phyloP scores from a whole-genome alignment of 2,113 vertebrate genomes.

The Oreochromis spilurus region DNA sequence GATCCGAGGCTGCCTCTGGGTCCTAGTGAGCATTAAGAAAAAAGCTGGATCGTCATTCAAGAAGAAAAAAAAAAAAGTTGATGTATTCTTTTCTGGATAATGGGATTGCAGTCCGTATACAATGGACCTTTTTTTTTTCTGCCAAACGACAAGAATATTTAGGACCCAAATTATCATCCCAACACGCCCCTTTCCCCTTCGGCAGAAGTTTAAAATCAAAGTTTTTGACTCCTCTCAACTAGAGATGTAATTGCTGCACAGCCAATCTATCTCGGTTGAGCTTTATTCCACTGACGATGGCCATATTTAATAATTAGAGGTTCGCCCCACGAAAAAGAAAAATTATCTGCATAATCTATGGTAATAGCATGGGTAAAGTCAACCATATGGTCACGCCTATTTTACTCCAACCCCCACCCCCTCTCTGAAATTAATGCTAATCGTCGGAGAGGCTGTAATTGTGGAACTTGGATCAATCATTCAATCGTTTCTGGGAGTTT shows the following conservation, averaged over 20 bases:
- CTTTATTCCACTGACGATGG: background rate
- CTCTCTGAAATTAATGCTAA: slow-evolving; percentile 27
- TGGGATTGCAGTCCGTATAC: background rate
- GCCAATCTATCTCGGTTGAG: background rate
- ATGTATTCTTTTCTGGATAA: background rate
- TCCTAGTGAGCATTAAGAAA: slow-evolving; percentile 60
- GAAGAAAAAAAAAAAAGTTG: background rate
- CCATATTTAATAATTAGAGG: slow-evolving; percentile 36
- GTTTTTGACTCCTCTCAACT: background rate
- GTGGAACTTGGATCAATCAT: slow-evolving; percentile 34
- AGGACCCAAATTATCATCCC: background rate
- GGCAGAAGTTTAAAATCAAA: background rate
- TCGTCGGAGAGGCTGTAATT: slow-evolving; percentile 9
- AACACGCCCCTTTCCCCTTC: background rate
- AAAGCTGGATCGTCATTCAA: background rate
- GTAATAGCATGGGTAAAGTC: slow-evolving; percentile 39
- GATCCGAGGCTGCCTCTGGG: slow-evolving; percentile 51
- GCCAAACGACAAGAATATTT: background rate
- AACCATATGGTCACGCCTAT: slow-evolving; percentile 30
- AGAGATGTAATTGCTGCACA: background rate
- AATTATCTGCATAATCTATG: slow-evolving; percentile 22
- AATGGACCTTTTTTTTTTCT: background rate
- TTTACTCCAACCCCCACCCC: background rate
- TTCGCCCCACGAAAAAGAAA: background rate
- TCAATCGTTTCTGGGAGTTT: background rate